Evolutionary conservation across 2,113 vertebrate genomes (phyloP), one percentile per base, ranked within the genome.

Genomic region (Monarcha castaneiventris): DNA sequence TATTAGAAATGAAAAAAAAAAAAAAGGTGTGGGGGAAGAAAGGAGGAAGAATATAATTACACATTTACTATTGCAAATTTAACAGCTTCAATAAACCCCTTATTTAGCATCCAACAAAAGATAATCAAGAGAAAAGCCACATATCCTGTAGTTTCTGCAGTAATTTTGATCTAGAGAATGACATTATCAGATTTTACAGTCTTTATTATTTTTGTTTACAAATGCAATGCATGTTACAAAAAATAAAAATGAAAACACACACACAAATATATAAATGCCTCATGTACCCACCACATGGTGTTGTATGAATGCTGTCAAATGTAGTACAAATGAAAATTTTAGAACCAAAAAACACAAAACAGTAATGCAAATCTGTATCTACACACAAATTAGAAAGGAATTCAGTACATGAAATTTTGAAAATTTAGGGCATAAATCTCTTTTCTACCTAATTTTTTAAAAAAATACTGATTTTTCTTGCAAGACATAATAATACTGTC

Each of bases 11-110:
- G 26, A 7, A 75, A 18, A 37, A 83, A 39, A 16, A 14, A 7
- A 6, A 12, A 4, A 49, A 26, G 3, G 49, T 15, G 25, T 13
- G 37, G 2, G 6, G 6, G 2, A 30, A 12, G 4, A 30, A 3
- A 23, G 1, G 1, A 12, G 5, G 3, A 39, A 59, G 13, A 77
- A 20, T 80, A 58, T 14, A 80, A 61, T 68, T 3, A 51, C 44
- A n/a, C 8, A 67, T 79, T 85, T 80, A 82, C 27, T 77, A 43
- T 4, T 59, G 46, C 32, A 84, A 10, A 55, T 67, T 87, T 93
- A 92, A 87, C 15, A 68, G 27, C 13, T 78, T 84, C 46, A 81
- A 25, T 33, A 82, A 26, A 51, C 5, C 16, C 13, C 5, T 82
- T 52, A 33, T 61, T 67, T 54, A 86, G 84, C 37, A 80, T 17